Evolutionary conservation across 1,140 invertebrate species (phyloP).

Genomic region (Lordiphosa collinella): DNA sequence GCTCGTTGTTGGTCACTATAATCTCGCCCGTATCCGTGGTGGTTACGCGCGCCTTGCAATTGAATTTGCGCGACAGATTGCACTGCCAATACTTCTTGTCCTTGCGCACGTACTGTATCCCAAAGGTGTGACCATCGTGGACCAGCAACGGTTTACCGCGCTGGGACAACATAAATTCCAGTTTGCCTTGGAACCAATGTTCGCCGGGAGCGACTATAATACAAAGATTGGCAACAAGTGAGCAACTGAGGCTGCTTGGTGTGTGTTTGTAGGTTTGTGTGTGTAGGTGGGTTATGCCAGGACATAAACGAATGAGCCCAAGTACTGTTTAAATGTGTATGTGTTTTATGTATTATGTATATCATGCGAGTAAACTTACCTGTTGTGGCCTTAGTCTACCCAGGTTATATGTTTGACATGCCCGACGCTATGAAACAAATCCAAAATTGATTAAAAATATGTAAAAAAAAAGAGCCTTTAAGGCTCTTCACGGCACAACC

Average conservation of each 20-base stretch:
- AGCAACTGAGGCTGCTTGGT: conserved; percentile 11
- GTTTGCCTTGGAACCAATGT: conserved; percentile 78
- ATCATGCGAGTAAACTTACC: conserved; percentile 40
- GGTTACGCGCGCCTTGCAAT: conserved; percentile 79
- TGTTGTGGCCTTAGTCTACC: neutral
- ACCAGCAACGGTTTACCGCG: conserved; percentile 78
- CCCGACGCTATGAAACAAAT: conserved; percentile 31
- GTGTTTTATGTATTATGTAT: conserved; percentile 14
- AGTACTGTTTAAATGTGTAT: conserved; percentile 22
- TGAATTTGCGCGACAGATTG: conserved; percentile 78
- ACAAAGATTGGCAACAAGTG: conserved; percentile 53
- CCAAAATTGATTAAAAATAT: conserved; percentile 14
- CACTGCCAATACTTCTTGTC: conserved; percentile 80
- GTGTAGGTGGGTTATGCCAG: conserved; percentile 31
- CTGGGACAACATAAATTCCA: conserved; percentile 79
- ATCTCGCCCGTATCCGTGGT: conserved; percentile 79
- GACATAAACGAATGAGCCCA: conserved; percentile 69
- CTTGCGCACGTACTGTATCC: conserved; percentile 79
- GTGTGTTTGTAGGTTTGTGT: conserved; percentile 7
- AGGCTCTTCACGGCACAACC: no score
- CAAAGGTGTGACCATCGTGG: conserved; percentile 78
- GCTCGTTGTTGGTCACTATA: conserved; percentile 79
- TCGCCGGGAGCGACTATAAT: conserved; percentile 78
- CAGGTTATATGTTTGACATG: conserved; percentile 23
- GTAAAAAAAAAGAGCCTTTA: no score